Evolutionary conservation across 2,888 invertebrate species (phyloP).

Genomic region (Criorhina ranunculi): DNA sequence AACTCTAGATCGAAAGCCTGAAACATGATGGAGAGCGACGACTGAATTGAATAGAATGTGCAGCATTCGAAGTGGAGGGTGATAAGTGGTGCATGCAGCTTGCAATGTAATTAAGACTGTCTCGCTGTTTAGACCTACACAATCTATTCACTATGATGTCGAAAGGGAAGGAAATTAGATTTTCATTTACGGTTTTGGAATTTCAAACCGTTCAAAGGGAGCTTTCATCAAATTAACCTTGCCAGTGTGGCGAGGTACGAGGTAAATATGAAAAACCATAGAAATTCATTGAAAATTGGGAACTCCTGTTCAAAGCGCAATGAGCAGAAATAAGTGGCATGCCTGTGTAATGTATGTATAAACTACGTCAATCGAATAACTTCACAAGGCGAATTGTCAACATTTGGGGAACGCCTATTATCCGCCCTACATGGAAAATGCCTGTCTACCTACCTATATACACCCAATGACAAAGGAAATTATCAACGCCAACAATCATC

Average conservation of each 20-base stretch:
- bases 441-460: too few species aligned
- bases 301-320: too few species aligned
- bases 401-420: too few species aligned
- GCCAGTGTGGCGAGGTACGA: background rate
- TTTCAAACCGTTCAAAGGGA: background rate
- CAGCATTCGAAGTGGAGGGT: conserved; percentile 33
- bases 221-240: background rate
- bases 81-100: background rate
- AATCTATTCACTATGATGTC: background rate
- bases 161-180: background rate
- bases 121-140: background rate
- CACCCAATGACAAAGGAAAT: too few species aligned
- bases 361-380: too few species aligned
- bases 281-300: too few species aligned
- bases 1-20: conserved; percentile 10
- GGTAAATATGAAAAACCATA: background rate
- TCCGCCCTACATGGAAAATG: too few species aligned
- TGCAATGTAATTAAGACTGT: conserved; percentile 46
- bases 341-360: too few species aligned
- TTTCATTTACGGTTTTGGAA: background rate
- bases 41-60: conserved; percentile 38
- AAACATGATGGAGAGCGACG: conserved; percentile 6
- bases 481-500: too few species aligned
- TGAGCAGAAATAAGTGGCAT: too few species aligned
- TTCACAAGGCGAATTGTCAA: too few species aligned